These are phyloP conservation scores for Cheilosia impressa DNA, from an alignment of 2,888 invertebrate species.

Conservation along the genomic window DNA sequence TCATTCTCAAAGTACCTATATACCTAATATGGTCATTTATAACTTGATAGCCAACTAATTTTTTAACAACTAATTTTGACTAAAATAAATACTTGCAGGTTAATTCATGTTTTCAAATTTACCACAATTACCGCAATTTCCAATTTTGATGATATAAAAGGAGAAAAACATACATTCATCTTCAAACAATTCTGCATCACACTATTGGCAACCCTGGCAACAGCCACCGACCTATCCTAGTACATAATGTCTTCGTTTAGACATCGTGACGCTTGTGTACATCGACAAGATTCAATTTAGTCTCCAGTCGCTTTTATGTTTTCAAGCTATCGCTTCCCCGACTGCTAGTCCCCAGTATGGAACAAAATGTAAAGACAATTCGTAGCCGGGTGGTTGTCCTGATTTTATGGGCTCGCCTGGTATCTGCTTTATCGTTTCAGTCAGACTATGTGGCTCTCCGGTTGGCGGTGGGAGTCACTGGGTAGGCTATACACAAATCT, in stretches of 20 bases:
- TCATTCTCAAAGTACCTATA: too few species aligned
- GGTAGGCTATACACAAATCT: not conserved
- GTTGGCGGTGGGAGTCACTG: slow-evolving; percentile 1
- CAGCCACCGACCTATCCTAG: slow-evolving; percentile 10
- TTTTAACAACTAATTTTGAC: too few species aligned
- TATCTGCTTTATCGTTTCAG: slow-evolving; percentile 44
- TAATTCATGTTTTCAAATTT: too few species aligned
- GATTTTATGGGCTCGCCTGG: slow-evolving; percentile 28
- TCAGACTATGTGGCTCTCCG: slow-evolving; percentile 39
- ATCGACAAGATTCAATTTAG: slow-evolving; percentile 36
- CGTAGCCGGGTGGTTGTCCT: slow-evolving; percentile 41
- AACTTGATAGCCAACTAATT: too few species aligned
- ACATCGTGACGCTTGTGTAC: slow-evolving; percentile 32
- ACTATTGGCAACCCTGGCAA: not conserved
- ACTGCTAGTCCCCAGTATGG: slow-evolving; percentile 5
- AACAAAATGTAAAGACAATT: slow-evolving; percentile 17
- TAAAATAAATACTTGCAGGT: too few species aligned
- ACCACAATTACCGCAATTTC: too few species aligned
- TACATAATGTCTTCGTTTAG: slow-evolving; percentile 25
- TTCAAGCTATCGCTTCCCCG: not conserved
- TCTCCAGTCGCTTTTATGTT: slow-evolving; percentile 15
- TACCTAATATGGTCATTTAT: too few species aligned
- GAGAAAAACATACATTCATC: too few species aligned
- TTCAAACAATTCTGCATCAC: not conserved
- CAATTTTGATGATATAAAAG: too few species aligned